Percentiles rank a stretch among this genome's conserved stretches.
These are phyloP conservation scores for Lycia hirtaria DNA, from an alignment of 2,888 invertebrate species.

Conservation along the genomic window DNA sequence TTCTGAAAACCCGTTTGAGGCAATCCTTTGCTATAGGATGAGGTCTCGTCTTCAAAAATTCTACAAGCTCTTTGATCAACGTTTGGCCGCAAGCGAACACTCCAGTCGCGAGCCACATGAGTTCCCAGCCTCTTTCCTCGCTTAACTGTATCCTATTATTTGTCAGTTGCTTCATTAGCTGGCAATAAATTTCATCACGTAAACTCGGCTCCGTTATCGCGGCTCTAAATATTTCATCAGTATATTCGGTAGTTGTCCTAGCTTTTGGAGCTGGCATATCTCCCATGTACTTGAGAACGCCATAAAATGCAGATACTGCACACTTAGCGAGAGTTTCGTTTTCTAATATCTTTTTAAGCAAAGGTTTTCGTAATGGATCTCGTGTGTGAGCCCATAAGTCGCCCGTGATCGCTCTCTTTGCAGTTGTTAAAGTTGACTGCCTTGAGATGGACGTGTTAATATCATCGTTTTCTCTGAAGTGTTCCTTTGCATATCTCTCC, in stretches of 20 bases:
- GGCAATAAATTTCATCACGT: conserved; percentile 96
- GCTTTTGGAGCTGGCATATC: conserved; percentile 94
- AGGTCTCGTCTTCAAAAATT: conserved; percentile 90
- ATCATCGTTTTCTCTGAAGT: conserved; percentile 88
- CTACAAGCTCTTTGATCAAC: conserved; percentile 90
- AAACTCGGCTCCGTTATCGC: conserved; percentile 91
- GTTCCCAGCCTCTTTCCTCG: conserved; percentile 97
- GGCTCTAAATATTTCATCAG: conserved; percentile 94
- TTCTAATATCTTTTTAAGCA: conserved; percentile 90
- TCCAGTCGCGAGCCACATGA: conserved; percentile 96
- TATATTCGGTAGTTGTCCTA: conserved; percentile 91
- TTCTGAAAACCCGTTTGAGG: conserved; percentile 91
- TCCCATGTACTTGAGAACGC: conserved; percentile 93
- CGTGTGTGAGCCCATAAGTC: conserved; percentile 93
- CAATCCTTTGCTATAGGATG: conserved; percentile 93
- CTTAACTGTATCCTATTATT: conserved; percentile 93
- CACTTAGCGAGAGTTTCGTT: conserved; percentile 90
- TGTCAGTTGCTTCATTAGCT: conserved; percentile 97
- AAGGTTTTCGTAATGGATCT: conserved; percentile 93
- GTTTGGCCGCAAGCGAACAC: conserved; percentile 92
- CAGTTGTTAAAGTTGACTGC: conserved; percentile 87
- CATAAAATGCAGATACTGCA: conserved; percentile 90
- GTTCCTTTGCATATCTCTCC: conserved; percentile 92
- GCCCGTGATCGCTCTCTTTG: conserved; percentile 87
- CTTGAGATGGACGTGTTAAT: conserved; percentile 84